Evolutionary conservation across 2,113 vertebrate species (phyloP).

Genomic region (Hippopotamus amphibius): DNA sequence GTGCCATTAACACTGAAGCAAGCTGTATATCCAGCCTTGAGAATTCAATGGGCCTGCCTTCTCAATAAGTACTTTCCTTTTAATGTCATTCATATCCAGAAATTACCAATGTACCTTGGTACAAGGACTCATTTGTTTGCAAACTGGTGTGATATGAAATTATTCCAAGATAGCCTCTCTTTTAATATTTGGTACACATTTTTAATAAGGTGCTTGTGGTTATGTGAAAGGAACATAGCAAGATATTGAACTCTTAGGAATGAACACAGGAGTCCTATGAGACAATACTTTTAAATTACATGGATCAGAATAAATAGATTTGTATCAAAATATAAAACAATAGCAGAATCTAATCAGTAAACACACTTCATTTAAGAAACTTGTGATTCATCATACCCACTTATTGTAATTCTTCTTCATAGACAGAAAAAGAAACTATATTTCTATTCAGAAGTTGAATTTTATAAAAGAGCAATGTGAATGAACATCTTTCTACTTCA

Average conservation of each 20-base stretch:
- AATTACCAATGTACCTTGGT: slow-evolving; percentile 53
- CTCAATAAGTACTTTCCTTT: slow-evolving; percentile 62
- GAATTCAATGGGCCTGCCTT: slow-evolving; percentile 59
- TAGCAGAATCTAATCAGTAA: not conserved
- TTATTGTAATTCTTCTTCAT: slow-evolving; percentile 10
- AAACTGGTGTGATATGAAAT: slow-evolving; percentile 64
- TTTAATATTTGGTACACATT: slow-evolving; percentile 67
- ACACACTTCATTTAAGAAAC: slow-evolving; percentile 47
- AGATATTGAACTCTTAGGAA: slow-evolving; percentile 40
- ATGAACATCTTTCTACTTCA: slow-evolving; percentile 33
- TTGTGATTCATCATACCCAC: not conserved
- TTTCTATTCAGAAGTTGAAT: slow-evolving; percentile 52
- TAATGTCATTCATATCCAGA: slow-evolving; percentile 61
- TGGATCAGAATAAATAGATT: slow-evolving; percentile 20
- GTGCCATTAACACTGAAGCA: slow-evolving; percentile 60
- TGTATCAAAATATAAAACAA: slow-evolving; percentile 56
- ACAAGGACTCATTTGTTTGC: slow-evolving; percentile 74
- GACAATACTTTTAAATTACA: slow-evolving; percentile 50
- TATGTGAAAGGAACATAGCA: slow-evolving; percentile 44
- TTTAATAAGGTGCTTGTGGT: slow-evolving; percentile 72
- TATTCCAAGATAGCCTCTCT: slow-evolving; percentile 61
- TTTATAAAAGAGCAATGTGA: slow-evolving; percentile 60
- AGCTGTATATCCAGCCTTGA: slow-evolving; percentile 38
- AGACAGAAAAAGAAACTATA: not conserved
- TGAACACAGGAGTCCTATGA: not conserved